Base-by-base conservation (phyloP, 1,140 invertebrate species). In the Vanessa atalanta region DNA sequence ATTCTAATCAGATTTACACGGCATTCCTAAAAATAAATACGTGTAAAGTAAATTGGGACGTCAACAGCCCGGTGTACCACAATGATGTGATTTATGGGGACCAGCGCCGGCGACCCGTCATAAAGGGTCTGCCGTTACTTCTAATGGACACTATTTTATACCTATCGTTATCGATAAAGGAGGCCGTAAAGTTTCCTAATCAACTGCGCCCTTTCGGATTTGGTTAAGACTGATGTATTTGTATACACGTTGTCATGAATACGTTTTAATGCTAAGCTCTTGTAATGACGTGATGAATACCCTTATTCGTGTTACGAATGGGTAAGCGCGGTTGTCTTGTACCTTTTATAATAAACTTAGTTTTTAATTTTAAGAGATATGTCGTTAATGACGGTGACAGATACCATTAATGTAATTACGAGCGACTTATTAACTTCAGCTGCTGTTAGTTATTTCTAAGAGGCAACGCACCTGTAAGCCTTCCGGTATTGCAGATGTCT, bases 111-210 rank as follows among this genome's bases (percentile, higher is more conserved):
- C 72, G 72, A 64, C 63, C 37, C 69, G 69, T 69, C 51, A 75
- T 71, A 75, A 71, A 72, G 57, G 68, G 55, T 23, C 63, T 31
- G 63, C 64, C 72, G 74, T 81, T 66, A 75, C 53, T 47, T 75
- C 65, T 81, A 79, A 81, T 76, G 75, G 75, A 72, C 53, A 23
- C 67, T 23, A 70, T 76, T 81, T 75, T 70, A 77, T 79, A 68
- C 43, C 64, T 47, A 31, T 72, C 67, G 68, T 79, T 79, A 75
- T 72, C 71, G 67, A 75, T 72, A 79, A 79, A 75, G 75, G 78
- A 77, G 72, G 26, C 75, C 50, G 73, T 79, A 75, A 77, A 76
- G 65, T 63, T 72, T 53, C 51, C 51, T 76, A 73, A 73, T 74
- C 69, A 74, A 71, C 63, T 55, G 6, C 61, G 75, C 53, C 16